phyloP scores from a whole-genome alignment of 2,113 vertebrate genomes.

The Microtus pennsylvanicus region DNA sequence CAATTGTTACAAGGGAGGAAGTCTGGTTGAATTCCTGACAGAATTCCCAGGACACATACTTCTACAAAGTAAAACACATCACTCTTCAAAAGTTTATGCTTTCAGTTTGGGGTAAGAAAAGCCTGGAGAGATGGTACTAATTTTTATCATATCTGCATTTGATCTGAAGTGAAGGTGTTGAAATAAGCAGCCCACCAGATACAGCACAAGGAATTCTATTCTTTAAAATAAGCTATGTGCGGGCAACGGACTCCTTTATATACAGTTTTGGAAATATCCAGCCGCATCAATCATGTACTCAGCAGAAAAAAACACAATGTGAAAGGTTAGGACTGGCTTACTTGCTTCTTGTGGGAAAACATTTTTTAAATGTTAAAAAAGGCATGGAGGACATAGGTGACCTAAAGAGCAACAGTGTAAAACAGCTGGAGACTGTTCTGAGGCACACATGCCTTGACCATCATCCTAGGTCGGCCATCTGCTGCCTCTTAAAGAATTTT shows the following conservation, averaged over 20 bases:
- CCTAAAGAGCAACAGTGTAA: background rate
- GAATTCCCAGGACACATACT: background rate
- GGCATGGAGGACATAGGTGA: background rate
- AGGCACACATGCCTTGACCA: background rate
- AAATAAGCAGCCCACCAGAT: background rate
- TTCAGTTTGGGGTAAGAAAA: slow-evolving; percentile 4
- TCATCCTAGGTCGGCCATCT: background rate
- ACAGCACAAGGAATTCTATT: slow-evolving; percentile 6
- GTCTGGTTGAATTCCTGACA: slow-evolving; percentile 25
- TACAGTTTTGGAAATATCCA: background rate
- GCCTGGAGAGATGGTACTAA: background rate
- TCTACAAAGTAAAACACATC: slow-evolving; percentile 1
- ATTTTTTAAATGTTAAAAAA: background rate
- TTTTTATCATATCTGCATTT: slow-evolving; percentile 14
- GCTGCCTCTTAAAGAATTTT: background rate
- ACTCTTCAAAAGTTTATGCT: slow-evolving; percentile 44
- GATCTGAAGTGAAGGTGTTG: background rate
- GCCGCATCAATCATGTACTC: background rate
- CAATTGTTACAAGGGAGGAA: slow-evolving; percentile 21
- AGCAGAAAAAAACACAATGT: background rate
- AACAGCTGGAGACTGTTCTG: background rate
- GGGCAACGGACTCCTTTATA: background rate
- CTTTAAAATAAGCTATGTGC: background rate
- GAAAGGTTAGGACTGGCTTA: background rate
- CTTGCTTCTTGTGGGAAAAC: background rate